Conservation (phyloP, 2,113 vertebrate genomes). For the Passer montanus region DNA sequence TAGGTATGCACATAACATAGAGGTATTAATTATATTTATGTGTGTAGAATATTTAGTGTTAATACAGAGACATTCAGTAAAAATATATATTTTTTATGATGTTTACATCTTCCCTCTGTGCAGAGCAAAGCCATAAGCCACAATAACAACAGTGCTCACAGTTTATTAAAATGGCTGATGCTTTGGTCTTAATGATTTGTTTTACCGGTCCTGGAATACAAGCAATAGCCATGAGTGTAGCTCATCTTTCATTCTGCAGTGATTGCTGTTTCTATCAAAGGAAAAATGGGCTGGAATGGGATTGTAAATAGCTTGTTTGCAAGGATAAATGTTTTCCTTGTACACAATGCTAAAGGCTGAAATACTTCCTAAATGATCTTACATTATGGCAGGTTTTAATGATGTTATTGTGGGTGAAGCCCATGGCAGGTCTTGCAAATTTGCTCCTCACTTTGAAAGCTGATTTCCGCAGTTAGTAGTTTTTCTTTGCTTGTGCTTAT, state of each 20-base stretch:
- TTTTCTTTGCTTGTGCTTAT: background rate
- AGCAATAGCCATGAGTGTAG: background rate
- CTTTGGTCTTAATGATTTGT: conserved; percentile 5
- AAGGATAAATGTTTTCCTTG: background rate
- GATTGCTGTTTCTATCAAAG: background rate
- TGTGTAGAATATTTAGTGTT: background rate
- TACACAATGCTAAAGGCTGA: background rate
- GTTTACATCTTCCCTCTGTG: background rate
- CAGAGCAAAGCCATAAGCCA: background rate
- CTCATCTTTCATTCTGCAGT: background rate
- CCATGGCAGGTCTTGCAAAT: background rate
- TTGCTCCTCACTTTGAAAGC: background rate
- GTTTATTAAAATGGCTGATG: background rate
- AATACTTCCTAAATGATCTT: background rate
- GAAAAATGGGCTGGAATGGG: background rate
- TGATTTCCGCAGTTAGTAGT: background rate
- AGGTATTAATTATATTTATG: background rate
- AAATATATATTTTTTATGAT: background rate
- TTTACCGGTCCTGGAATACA: background rate
- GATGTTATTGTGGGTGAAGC: background rate
- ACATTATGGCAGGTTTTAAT: background rate
- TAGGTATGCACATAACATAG: background rate
- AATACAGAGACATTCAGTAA: background rate
- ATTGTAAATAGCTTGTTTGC: background rate
- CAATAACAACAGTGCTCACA: background rate